These are phyloP conservation scores for Myotis yumanensis DNA, from an alignment of 2,113 vertebrate species.

Conservation along the genomic window DNA sequence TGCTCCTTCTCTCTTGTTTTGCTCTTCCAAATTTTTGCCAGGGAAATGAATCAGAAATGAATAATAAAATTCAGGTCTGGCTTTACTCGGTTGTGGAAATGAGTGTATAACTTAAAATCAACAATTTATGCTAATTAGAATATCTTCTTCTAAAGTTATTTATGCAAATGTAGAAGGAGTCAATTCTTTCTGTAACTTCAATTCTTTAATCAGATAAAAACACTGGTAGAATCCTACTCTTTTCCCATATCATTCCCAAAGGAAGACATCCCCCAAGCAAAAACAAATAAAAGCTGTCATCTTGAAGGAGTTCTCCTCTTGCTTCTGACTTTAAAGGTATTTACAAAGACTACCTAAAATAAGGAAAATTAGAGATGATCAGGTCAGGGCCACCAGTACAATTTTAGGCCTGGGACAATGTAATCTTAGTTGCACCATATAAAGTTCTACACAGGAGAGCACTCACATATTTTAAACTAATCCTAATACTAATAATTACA, in stretches of 20 bases:
- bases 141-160: neutral
- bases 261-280: neutral
- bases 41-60: neutral
- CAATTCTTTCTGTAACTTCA: neutral
- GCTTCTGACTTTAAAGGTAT: neutral
- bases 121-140: constrained; percentile 6
- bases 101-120: neutral
- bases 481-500: neutral
- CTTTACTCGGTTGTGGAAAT: neutral
- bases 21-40: neutral
- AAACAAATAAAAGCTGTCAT: neutral
- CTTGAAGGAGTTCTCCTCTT: neutral
- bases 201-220: neutral
- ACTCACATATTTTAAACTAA: neutral
- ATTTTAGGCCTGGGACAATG: neutral
- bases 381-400: neutral
- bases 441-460: rapidly evolving
- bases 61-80: neutral
- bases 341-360: neutral
- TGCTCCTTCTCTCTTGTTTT: neutral
- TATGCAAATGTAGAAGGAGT: neutral
- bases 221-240: neutral
- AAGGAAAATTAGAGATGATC: neutral
- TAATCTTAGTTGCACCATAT: neutral
- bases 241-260: neutral